Conservation (phyloP, 1,140 invertebrate species). For the Apis dorsata region DNA sequence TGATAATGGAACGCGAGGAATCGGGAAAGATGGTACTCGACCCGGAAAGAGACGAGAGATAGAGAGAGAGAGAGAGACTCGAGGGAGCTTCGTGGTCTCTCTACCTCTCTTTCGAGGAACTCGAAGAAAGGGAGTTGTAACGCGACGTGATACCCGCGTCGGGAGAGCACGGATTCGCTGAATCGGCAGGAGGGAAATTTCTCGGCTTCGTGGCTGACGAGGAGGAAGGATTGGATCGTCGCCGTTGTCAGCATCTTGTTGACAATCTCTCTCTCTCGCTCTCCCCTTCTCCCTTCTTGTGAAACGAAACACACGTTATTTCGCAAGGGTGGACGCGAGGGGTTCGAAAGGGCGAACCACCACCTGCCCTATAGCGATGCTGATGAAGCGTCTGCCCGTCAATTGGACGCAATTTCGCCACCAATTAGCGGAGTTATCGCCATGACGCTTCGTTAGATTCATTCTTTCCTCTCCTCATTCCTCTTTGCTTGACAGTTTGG, state of each 20-base stretch:
- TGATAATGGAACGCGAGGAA: background rate
- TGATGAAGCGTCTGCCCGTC: constrained; percentile 63
- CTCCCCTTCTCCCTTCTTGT: too few species aligned
- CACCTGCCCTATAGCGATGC: constrained; percentile 44
- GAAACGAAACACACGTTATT: background rate
- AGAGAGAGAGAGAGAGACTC: background rate
- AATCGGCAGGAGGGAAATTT: constrained; percentile 51
- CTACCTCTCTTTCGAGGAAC: background rate
- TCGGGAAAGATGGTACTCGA: constrained; percentile 23
- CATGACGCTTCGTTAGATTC: constrained; percentile 9
- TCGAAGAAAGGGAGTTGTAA: constrained; percentile 39
- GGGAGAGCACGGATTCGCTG: constrained; percentile 55
- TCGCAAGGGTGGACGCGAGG: background rate
- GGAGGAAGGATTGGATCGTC: background rate
- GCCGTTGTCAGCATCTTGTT: constrained; percentile 38
- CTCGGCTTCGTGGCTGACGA: background rate
- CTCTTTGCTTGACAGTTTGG: background rate
- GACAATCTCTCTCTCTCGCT: background rate
- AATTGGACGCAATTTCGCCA: constrained; percentile 60
- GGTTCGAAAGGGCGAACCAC: background rate
- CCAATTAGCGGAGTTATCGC: constrained; percentile 51
- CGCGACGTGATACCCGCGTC: constrained; percentile 13
- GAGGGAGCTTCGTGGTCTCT: background rate
- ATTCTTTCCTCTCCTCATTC: background rate
- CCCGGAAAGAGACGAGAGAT: constrained; percentile 43